Evolutionary conservation across 2,888 invertebrate species (phyloP).

Genomic region (Mesorhabditis spiculigera): DNA sequence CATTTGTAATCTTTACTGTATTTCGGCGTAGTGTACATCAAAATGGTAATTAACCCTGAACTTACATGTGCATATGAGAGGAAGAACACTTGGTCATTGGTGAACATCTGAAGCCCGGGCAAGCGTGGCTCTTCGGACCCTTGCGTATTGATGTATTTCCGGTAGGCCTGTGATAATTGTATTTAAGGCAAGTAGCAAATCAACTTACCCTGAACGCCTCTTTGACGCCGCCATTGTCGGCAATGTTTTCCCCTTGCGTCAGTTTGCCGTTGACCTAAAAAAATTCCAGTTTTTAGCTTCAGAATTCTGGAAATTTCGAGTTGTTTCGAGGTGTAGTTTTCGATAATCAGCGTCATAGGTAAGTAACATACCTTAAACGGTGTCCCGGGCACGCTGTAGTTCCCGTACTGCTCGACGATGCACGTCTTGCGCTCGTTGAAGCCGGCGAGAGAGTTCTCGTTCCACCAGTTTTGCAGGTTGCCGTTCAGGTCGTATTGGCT

Average conservation of each 20-base stretch:
- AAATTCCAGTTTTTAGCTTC: background rate
- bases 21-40: too few relatives aligned
- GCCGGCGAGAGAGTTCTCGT: conserved; percentile 79
- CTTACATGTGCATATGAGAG: conserved; percentile 57
- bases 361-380: conserved; percentile 25
- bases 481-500: conserved; percentile 91
- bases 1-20: background rate
- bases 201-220: conserved; percentile 41
- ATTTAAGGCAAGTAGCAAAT: background rate
- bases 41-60: background rate
- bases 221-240: conserved; percentile 59
- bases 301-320: background rate
- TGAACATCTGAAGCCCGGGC: conserved; percentile 55
- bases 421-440: conserved; percentile 86
- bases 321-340: too few relatives aligned
- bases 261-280: conserved; percentile 56
- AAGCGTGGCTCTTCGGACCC: conserved; percentile 52
- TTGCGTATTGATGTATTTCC: conserved; percentile 44
- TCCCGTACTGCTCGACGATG: conserved; percentile 78
- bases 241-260: conserved; percentile 59
- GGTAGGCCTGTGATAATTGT: conserved; percentile 44
- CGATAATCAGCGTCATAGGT: background rate
- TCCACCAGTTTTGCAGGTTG: conserved; percentile 97
- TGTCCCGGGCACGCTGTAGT: conserved; percentile 66
- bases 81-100: conserved; percentile 59